Evolutionary conservation across 2,797 vertebrate genomes (phyloP).

Genomic region (Hippoglossus hippoglossus): DNA sequence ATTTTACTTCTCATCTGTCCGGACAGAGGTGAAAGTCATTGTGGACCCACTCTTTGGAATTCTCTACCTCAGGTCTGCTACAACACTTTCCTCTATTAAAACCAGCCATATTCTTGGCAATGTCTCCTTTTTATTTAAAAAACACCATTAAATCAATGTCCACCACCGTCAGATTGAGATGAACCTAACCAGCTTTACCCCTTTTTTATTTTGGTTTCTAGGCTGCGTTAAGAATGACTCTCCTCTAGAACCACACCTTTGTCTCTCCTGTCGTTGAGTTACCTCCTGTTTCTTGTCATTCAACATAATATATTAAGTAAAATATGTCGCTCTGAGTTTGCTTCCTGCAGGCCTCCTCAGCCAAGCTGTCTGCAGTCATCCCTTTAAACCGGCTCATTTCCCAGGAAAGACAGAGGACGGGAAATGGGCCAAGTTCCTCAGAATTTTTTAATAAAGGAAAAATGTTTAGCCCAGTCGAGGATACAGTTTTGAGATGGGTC

Average conservation of each 20-base stretch:
- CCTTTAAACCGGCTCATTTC: slow-evolving; percentile 48
- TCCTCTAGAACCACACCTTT: not conserved
- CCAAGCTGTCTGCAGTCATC: slow-evolving; percentile 37
- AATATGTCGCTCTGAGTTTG: slow-evolving; percentile 27
- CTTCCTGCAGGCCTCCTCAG: not conserved
- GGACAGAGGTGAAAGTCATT: slow-evolving; percentile 26
- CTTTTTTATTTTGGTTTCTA: not conserved
- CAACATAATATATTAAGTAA: slow-evolving; percentile 23
- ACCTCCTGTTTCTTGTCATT: too few relatives aligned
- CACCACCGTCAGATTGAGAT: too few relatives aligned
- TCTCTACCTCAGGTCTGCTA: too few relatives aligned
- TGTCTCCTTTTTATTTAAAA: not conserved
- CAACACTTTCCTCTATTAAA: too few relatives aligned
- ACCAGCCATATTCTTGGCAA: too few relatives aligned
- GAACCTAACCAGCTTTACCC: not conserved
- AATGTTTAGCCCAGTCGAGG: slow-evolving; percentile 25
- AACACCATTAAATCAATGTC: too few relatives aligned
- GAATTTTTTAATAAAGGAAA: slow-evolving; percentile 49
- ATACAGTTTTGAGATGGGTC: slow-evolving; percentile 38
- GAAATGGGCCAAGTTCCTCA: slow-evolving; percentile 28
- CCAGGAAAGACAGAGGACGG: slow-evolving; percentile 25
- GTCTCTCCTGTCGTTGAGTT: too few relatives aligned
- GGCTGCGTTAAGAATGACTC: not conserved
- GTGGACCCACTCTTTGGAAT: too few relatives aligned
- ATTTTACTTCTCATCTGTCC: slow-evolving; percentile 20